These are phyloP conservation scores for Chaenogobius annularis DNA, from an alignment of 2,113 vertebrate genomes.

Conservation along the genomic window DNA sequence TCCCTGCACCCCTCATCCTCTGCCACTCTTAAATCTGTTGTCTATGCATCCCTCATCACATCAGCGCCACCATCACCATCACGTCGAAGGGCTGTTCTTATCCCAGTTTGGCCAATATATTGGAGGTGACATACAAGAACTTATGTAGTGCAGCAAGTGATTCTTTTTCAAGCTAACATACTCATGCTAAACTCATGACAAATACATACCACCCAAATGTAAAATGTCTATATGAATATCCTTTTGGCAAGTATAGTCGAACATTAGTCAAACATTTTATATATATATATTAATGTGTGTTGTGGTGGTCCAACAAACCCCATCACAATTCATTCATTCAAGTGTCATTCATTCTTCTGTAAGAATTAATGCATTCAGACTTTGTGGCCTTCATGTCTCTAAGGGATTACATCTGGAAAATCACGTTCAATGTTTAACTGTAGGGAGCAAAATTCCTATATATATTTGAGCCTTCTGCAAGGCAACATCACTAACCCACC, in stretches of 20 bases:
- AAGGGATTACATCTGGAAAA: not conserved
- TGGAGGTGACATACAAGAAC: not conserved
- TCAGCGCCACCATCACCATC: not conserved
- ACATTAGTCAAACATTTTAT: not conserved
- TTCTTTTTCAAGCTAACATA: not conserved
- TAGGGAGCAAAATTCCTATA: not conserved
- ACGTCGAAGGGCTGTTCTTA: conserved; percentile 41
- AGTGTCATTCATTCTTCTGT: no score
- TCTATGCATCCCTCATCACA: conserved; percentile 7
- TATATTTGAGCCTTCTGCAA: not conserved
- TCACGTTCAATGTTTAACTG: not conserved
- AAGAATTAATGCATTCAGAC: not conserved
- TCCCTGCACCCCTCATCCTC: conserved; percentile 40
- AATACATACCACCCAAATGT: not conserved
- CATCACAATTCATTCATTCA: no score
- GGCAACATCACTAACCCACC: conserved; percentile 4
- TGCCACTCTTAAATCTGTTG: conserved; percentile 39
- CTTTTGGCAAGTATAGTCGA: not conserved
- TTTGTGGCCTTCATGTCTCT: not conserved
- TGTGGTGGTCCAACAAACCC: not conserved
- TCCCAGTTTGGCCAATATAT: conserved; percentile 27
- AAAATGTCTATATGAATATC: not conserved
- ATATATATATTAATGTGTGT: no score
- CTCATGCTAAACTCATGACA: not conserved
- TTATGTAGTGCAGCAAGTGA: not conserved